These are phyloP conservation scores for Drosophila meridionalis DNA, from an alignment of 2,888 invertebrate genomes.

Conservation along the genomic window DNA sequence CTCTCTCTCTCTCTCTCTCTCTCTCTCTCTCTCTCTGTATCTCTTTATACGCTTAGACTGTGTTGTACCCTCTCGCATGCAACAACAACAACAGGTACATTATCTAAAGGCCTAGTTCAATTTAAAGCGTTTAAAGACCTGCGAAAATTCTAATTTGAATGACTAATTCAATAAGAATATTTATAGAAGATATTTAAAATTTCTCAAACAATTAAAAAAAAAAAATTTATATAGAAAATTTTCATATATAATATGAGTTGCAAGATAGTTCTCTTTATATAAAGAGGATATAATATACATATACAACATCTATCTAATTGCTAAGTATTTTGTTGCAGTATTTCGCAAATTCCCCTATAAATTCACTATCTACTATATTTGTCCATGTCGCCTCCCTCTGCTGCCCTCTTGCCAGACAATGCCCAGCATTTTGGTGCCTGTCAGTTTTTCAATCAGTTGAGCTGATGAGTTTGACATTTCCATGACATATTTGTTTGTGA, in stretches of 20 bases:
- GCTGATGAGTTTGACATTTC: slow-evolving; percentile 79
- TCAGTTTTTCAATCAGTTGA: slow-evolving; percentile 74
- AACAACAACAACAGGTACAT: slow-evolving; percentile 52
- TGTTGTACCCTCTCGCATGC: slow-evolving; percentile 5
- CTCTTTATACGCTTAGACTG: slow-evolving; percentile 1
- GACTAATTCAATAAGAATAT: slow-evolving; percentile 31
- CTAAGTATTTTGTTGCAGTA: no score
- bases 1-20: neutral
- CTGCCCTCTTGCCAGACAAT: slow-evolving; percentile 3
- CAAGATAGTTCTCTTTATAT: neutral
- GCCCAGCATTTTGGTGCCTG: slow-evolving; percentile 51
- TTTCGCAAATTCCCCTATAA: no score
- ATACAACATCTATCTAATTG: no score
- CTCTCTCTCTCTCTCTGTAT: neutral
- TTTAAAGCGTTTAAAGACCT: slow-evolving; percentile 58
- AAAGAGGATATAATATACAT: neutral
- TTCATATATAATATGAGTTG: neutral
- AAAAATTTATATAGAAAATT: no score
- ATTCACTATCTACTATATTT: neutral
- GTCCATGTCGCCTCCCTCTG: neutral
- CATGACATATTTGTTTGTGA: slow-evolving; percentile 77
- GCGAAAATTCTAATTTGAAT: neutral
- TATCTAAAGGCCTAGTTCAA: slow-evolving; percentile 69
- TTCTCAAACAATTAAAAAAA: no score
- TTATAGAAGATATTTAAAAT: neutral